Evolutionary conservation across 2,113 vertebrate genomes (phyloP), one percentile per base, ranked within the genome.

Genomic region (Martes martes): DNA sequence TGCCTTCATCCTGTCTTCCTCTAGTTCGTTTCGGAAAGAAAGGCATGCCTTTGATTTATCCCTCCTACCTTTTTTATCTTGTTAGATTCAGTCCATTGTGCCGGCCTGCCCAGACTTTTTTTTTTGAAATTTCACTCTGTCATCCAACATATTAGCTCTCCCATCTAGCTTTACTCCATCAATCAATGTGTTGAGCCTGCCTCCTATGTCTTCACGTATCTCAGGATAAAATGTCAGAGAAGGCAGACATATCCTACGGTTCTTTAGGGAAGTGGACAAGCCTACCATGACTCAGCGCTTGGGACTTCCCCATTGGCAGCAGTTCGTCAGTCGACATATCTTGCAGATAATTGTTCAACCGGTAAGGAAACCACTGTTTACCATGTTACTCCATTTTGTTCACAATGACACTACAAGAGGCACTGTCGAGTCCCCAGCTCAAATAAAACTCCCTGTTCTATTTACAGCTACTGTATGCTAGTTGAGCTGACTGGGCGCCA

Each of bases 21-120:
- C 74, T n/a, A 10, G 28, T 65, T 91, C 3, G 3, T 89, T 92
- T 97, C 82, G 50, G 8, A 94, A 91, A 76, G 21, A 61, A 90
- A 97, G 78, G 63, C 59, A 96, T 50, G 92, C 78, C 74, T 95
- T 96, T 78, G 94, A 95, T 97, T 79, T 92, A 85, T 94, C 90
- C 52, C 83, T 74, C 81, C 81, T 73, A 85, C 81, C 59, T 96
- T 80, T 97, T 80, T 97, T 78, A 93, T 97, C 96, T 96, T 83
- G 84, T 97, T 97, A 97, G 94, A 82, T 96, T 96, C 94, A 79
- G 95, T 83, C 92, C 96, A 95, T 96, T 96, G 92, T 96, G 91
- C 94, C 73, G 87, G 79, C 74, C 97, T 95, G 80, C 92, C 92
- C 74, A 95, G 94, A 71, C 65, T 89, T 90, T 96, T 94, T 5